phyloP scores from a whole-genome alignment of 1,140 invertebrate genomes.

The Dinothrombium tinctorium region DNA sequence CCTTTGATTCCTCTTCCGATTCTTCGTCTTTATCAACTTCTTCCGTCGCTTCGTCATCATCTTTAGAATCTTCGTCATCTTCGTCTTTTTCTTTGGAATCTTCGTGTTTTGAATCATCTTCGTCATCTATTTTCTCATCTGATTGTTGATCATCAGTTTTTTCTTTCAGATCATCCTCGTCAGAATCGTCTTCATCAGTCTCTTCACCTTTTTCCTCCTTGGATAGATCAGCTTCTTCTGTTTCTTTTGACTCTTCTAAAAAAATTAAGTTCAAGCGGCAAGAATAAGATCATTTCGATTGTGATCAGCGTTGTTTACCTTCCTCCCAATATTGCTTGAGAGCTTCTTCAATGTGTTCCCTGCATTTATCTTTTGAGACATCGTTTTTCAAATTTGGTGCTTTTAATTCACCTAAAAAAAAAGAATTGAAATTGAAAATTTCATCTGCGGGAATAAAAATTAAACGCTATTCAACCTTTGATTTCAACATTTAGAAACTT shows the following conservation, averaged over 20 bases:
- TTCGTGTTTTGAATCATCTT: neutral
- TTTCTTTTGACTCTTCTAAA: neutral
- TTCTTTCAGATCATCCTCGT: neutral
- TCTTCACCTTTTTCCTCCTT: neutral
- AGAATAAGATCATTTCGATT: neutral
- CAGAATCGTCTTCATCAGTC: neutral
- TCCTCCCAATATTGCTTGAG: conserved; percentile 16
- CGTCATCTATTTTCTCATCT: neutral
- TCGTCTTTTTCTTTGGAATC: conserved; percentile 8
- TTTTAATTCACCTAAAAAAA: too few species aligned
- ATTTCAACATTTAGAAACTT: too few species aligned
- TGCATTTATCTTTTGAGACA: conserved; percentile 11
- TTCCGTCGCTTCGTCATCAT: conserved; percentile 2
- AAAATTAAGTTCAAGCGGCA: neutral
- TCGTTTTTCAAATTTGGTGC: conserved; percentile 5
- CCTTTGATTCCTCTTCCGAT: conserved; percentile 1
- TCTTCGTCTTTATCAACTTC: conserved; percentile 2
- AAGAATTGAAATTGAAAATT: too few species aligned
- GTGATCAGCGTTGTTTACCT: conserved; percentile 3
- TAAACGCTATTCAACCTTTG: too few species aligned
- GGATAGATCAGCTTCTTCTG: neutral
- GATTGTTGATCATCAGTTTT: conserved; percentile 6
- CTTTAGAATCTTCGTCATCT: conserved; percentile 10
- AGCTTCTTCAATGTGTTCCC: conserved; percentile 15
- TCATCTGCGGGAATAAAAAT: too few species aligned